A percentile compares a stretch with the other conserved stretches of the same genome.
Conservation (phyloP, 23 tunicate genomes). For the Halocynthia aurantium region DNA sequence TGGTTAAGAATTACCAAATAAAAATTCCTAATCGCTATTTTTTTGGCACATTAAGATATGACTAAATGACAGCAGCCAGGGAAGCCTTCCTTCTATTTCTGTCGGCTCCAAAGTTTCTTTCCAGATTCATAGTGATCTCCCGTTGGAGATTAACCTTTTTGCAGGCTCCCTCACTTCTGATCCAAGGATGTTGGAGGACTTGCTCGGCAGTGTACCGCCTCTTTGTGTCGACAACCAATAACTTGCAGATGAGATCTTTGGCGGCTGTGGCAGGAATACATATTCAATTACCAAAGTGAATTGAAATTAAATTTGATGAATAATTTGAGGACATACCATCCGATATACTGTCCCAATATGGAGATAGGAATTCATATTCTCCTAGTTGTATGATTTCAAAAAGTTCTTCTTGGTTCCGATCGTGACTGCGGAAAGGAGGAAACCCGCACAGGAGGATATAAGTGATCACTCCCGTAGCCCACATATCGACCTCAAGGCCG, state of each 20-base stretch:
- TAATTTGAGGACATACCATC: slow-evolving; percentile 46
- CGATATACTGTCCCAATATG: slow-evolving; percentile 97
- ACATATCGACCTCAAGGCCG: slow-evolving; percentile 85
- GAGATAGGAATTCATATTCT: slow-evolving; percentile 96
- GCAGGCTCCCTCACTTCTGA: slow-evolving; percentile 80
- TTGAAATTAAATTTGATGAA: not conserved
- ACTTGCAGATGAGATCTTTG: slow-evolving; percentile 79
- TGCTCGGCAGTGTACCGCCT: slow-evolving; percentile 96
- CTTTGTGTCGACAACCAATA: slow-evolving; percentile 94
- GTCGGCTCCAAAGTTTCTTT: slow-evolving; percentile 88
- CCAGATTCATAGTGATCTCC: slow-evolving; percentile 95
- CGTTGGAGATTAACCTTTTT: slow-evolving; percentile 91
- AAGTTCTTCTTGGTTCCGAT: slow-evolving; percentile 88
- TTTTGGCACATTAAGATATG: not conserved
- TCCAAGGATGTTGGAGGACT: slow-evolving; percentile 92
- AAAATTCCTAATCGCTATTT: too few species aligned
- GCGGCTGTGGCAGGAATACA: slow-evolving; percentile 51
- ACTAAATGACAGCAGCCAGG: not conserved
- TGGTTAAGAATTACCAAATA: too few species aligned
- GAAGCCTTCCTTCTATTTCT: slow-evolving; percentile 49
- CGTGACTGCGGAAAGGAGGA: slow-evolving; percentile 89
- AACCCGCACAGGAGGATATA: slow-evolving; percentile 93
- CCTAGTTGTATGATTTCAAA: slow-evolving; percentile 94
- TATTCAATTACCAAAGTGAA: not conserved
- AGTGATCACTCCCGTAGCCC: slow-evolving; percentile 94